phyloP scores from a whole-genome alignment of 2,888 invertebrate genomes.

The Galerucella calmariensis region DNA sequence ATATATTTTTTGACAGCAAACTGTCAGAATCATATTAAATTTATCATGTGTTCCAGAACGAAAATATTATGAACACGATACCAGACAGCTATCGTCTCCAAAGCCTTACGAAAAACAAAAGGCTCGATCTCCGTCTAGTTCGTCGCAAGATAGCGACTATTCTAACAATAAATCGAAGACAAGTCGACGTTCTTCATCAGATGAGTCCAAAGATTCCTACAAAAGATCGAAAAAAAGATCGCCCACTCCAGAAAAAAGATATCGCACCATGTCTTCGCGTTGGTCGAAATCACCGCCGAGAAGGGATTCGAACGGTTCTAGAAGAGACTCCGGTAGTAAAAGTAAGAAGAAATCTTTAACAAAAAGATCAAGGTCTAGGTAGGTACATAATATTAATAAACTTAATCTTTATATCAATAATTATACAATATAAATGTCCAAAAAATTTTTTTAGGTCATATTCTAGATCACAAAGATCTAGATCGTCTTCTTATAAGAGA shows the following conservation, averaged over 20 bases:
- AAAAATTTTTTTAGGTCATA: slow-evolving; percentile 36
- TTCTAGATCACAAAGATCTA: slow-evolving; percentile 41
- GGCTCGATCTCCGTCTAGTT: slow-evolving; percentile 43
- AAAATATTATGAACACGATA: slow-evolving; percentile 36
- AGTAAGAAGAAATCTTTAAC: slow-evolving; percentile 36
- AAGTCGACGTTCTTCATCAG: slow-evolving; percentile 45
- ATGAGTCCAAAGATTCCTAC: slow-evolving; percentile 44
- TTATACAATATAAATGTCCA: neutral
- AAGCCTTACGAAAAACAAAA: slow-evolving; percentile 33
- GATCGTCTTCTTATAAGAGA: slow-evolving; percentile 45
- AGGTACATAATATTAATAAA: neutral
- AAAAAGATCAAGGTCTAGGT: slow-evolving; percentile 40
- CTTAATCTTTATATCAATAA: neutral
- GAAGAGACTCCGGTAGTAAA: slow-evolving; percentile 38
- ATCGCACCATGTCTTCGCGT: slow-evolving; percentile 32
- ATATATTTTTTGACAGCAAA: slow-evolving; percentile 14
- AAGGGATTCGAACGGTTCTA: slow-evolving; percentile 36
- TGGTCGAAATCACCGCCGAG: slow-evolving; percentile 45
- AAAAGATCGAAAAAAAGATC: slow-evolving; percentile 45
- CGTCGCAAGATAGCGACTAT: slow-evolving; percentile 43
- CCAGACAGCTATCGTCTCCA: slow-evolving; percentile 29
- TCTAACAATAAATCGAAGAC: slow-evolving; percentile 40
- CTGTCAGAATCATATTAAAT: slow-evolving; percentile 17
- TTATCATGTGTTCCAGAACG: slow-evolving; percentile 40
- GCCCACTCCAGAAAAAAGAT: slow-evolving; percentile 34